Evolutionary conservation across 1,140 invertebrate species (phyloP).

Genomic region (Drosophila virilis): DNA sequence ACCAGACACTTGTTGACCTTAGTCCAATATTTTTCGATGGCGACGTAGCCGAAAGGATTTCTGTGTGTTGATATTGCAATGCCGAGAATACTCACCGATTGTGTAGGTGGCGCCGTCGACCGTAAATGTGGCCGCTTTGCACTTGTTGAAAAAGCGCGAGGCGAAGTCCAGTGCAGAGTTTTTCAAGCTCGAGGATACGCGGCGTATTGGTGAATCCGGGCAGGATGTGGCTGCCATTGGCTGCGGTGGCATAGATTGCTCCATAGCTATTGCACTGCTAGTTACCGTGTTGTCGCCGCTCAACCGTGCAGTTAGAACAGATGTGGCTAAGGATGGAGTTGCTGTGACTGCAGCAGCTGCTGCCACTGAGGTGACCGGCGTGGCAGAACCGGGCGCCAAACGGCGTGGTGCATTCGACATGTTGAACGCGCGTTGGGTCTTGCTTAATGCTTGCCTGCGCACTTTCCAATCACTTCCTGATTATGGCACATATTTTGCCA

Average conservation of each 20-base stretch:
- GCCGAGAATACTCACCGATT: slow-evolving; percentile 87
- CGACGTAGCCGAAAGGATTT: slow-evolving; percentile 5
- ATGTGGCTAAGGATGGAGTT: slow-evolving; percentile 28
- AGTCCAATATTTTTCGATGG: slow-evolving; percentile 11
- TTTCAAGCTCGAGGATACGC: slow-evolving; percentile 78
- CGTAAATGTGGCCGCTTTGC: slow-evolving; percentile 91
- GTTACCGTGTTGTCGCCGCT: slow-evolving; percentile 58
- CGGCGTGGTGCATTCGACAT: slow-evolving; percentile 73
- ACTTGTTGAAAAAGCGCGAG: slow-evolving; percentile 89
- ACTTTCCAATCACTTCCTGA: slow-evolving; percentile 32
- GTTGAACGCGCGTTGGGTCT: slow-evolving; percentile 36
- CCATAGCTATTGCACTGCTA: slow-evolving; percentile 39
- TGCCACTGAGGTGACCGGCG: slow-evolving; percentile 49
- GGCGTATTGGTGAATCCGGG: slow-evolving; percentile 78
- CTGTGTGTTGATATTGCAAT: background rate
- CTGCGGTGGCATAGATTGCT: slow-evolving; percentile 25
- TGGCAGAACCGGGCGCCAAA: slow-evolving; percentile 67
- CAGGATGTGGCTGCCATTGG: slow-evolving; percentile 65
- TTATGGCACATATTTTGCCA: slow-evolving; percentile 50
- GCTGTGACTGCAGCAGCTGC: slow-evolving; percentile 11
- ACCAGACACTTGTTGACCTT: slow-evolving; percentile 72
- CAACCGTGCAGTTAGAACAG: slow-evolving; percentile 58
- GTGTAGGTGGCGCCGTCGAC: slow-evolving; percentile 91
- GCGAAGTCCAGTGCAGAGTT: slow-evolving; percentile 80
- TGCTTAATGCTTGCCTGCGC: slow-evolving; percentile 24